Percentiles rank a stretch among this genome's conserved stretches.
Evolutionary conservation across 2,888 invertebrate species (phyloP).

Genomic region (Lasioglossum calceatum): DNA sequence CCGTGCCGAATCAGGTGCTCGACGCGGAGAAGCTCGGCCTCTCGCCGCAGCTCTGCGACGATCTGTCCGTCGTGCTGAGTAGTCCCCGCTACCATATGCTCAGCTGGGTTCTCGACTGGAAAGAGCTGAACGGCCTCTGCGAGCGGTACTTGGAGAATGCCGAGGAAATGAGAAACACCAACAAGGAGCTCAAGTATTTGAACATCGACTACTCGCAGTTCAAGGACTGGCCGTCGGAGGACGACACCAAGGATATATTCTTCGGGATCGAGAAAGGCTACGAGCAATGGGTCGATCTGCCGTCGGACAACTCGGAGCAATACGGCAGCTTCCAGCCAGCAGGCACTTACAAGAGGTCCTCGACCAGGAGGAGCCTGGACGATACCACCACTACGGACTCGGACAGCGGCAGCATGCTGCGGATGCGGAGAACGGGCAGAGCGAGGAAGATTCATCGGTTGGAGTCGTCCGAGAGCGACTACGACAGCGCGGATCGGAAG

Average conservation of each 20-base stretch:
- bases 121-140: slow-evolving; percentile 86
- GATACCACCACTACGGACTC: slow-evolving; percentile 80
- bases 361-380: slow-evolving; percentile 78
- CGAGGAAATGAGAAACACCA: slow-evolving; percentile 87
- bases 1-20: slow-evolving; percentile 87
- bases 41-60: slow-evolving; percentile 88
- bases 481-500: slow-evolving; percentile 79
- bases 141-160: slow-evolving; percentile 86
- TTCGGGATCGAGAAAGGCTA: slow-evolving; percentile 89
- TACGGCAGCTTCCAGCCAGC: slow-evolving; percentile 80
- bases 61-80: slow-evolving; percentile 89
- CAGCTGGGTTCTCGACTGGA: slow-evolving; percentile 89
- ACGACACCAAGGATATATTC: slow-evolving; percentile 85
- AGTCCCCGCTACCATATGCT: slow-evolving; percentile 90
- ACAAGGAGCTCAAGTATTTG: slow-evolving; percentile 90
- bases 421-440: slow-evolving; percentile 73
- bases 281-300: slow-evolving; percentile 83
- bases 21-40: slow-evolving; percentile 89
- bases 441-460: slow-evolving; percentile 79
- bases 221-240: slow-evolving; percentile 87
- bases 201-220: slow-evolving; percentile 90
- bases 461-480: slow-evolving; percentile 83
- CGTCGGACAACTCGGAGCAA: slow-evolving; percentile 80
- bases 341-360: slow-evolving; percentile 76
- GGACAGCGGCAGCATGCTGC: slow-evolving; percentile 79